Base-by-base conservation (phyloP, 2,888 invertebrate genomes). In the Fissipunctia ypsillon region DNA sequence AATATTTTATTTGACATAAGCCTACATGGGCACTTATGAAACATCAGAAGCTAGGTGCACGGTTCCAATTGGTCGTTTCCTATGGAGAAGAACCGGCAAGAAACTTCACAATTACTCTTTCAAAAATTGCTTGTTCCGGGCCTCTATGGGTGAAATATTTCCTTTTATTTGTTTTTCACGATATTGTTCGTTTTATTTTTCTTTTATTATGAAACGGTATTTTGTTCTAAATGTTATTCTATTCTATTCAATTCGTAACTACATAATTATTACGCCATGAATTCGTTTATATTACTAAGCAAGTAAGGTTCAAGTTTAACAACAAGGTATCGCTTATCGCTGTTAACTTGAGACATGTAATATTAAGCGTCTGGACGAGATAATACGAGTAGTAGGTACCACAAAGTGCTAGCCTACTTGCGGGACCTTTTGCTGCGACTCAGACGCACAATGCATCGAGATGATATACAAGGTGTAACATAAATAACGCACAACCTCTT, bases 311-410 rank as follows among this genome's bases (percentile, higher is more conserved):
- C 38, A 48, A 52, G 19, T 38, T 25, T 35, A 50, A 10, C n/a
- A 31, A 2, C 2, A 16, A 31, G 4, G 10, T 28, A 48, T 35
- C 59, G 79, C 60, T 65, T 43, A 31, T 67, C 63, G 31, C 63
- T 48, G 1, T 14, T 67, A 38, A 66, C 80, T 80, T 78, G 28
- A 63, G 31, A 45, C 50, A 5, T n/a, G 45, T 10, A 41, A 79
- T 19, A 19, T n/a, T 73, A 48, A 61, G 19, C 52, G 67, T 78
- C 81, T 78, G 74, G 63, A 80, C 57, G 31, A 67, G 66, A 63
- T 78, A 52, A 64, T 50, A 50, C n/a, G n/a, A n/a, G n/a, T n/a
- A n/a, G n/a, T n/a, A n/a, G n/a, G 52, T 67, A 50, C 28, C 48
- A 50, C 3, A 50, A 31, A 50, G 16, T 54, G 25, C 48, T 7